phyloP scores from a whole-genome alignment of 2,888 invertebrate genomes.

The Lycaena phlaeas region DNA sequence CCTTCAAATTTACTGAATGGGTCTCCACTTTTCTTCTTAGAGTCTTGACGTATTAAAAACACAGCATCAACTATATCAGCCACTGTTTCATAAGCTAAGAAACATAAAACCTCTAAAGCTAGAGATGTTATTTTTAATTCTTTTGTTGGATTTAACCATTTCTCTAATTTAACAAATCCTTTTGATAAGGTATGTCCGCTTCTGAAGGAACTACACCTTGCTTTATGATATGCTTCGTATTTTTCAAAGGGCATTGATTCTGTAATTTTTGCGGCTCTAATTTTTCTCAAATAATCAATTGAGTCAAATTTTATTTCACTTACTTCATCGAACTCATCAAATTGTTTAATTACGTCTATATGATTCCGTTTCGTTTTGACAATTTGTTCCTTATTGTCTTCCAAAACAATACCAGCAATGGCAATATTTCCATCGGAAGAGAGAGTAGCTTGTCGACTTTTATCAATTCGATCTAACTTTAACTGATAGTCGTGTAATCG shows the following conservation, averaged over 20 bases:
- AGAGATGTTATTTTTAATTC: constrained; percentile 75
- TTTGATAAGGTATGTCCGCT: constrained; percentile 60
- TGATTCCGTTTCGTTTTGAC: constrained; percentile 53
- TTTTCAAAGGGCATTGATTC: constrained; percentile 69
- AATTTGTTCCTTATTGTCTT: constrained; percentile 68
- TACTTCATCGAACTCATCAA: constrained; percentile 73
- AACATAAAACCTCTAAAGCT: constrained; percentile 85
- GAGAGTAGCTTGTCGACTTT: constrained; percentile 34
- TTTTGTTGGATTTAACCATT: constrained; percentile 76
- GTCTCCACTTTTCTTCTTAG: constrained; percentile 77
- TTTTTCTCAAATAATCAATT: constrained; percentile 71
- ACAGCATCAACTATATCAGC: constrained; percentile 91
- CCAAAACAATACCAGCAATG: constrained; percentile 43
- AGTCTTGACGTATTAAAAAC: constrained; percentile 85
- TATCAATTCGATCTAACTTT: constrained; percentile 66
- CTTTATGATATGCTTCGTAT: constrained; percentile 86
- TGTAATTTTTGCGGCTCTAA: constrained; percentile 72
- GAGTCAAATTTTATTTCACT: constrained; percentile 67
- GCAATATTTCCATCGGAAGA: constrained; percentile 32
- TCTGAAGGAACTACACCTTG: constrained; percentile 82
- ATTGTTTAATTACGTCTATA: constrained; percentile 64
- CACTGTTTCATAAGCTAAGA: constrained; percentile 91
- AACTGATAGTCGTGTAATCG: constrained; percentile 82
- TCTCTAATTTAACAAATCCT: constrained; percentile 71
- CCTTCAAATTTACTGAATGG: constrained; percentile 78